These are phyloP conservation scores for Seriola aureovittata DNA, from an alignment of 2,113 vertebrate genomes.

Conservation along the genomic window DNA sequence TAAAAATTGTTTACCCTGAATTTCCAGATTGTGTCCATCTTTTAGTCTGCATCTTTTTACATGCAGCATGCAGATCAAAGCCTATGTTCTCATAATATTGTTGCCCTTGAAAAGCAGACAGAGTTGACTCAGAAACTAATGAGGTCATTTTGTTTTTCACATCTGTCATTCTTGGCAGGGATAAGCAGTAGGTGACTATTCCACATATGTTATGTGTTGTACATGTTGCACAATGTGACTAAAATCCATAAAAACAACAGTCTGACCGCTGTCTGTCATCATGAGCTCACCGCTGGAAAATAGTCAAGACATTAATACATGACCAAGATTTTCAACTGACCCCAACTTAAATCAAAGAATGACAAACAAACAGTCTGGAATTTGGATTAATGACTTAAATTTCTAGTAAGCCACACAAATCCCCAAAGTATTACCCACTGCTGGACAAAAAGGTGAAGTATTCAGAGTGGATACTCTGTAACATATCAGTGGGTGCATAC, in stretches of 20 bases:
- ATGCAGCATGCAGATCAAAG: too few relatives aligned
- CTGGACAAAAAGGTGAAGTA: background rate
- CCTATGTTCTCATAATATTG: too few relatives aligned
- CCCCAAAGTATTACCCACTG: background rate
- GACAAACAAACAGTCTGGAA: conserved; percentile 12
- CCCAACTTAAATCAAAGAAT: background rate
- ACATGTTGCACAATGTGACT: background rate
- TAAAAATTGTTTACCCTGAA: too few relatives aligned
- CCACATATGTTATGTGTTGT: background rate
- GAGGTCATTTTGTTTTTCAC: too few relatives aligned
- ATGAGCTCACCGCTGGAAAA: background rate
- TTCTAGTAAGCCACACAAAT: background rate
- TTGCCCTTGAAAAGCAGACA: too few relatives aligned
- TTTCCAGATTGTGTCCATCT: too few relatives aligned
- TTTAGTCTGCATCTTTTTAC: too few relatives aligned
- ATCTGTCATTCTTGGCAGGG: too few relatives aligned
- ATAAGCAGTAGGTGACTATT: too few relatives aligned
- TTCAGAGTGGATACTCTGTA: background rate
- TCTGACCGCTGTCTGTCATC: too few relatives aligned
- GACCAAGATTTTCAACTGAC: background rate
- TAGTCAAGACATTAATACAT: background rate
- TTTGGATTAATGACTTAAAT: background rate
- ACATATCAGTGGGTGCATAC: background rate
- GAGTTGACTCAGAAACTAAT: too few relatives aligned
- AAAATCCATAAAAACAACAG: background rate